These are phyloP conservation scores for Cephalopachus bancanus DNA, from an alignment of 2,797 vertebrate genomes.

Conservation along the genomic window DNA sequence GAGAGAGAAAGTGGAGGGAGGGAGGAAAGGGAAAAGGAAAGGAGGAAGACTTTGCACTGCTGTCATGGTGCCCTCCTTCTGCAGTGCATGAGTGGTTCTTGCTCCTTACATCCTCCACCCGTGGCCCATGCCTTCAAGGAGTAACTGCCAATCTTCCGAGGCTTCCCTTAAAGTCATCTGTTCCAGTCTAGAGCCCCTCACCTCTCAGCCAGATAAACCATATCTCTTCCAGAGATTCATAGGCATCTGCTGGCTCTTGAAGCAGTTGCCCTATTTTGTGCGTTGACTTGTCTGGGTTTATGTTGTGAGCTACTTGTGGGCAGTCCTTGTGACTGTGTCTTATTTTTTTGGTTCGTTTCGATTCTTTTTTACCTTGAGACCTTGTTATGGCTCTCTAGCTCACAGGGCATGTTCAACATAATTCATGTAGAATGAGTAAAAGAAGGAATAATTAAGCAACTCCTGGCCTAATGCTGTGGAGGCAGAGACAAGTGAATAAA, in stretches of 20 bases:
- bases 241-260: neutral
- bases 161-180: neutral
- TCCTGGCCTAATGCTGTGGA: neutral
- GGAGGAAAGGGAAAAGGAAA: too few species aligned
- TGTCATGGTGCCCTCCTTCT: neutral
- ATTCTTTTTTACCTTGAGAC: neutral
- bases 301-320: neutral
- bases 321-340: neutral
- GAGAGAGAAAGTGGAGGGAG: neutral
- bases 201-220: accelerated
- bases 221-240: neutral
- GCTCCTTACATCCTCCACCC: neutral
- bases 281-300: neutral
- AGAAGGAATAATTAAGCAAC: neutral
- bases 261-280: neutral
- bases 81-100: accelerated
- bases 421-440: neutral
- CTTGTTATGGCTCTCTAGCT: neutral
- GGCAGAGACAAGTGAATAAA: neutral
- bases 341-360: neutral
- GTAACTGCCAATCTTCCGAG: neutral
- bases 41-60: neutral
- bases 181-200: neutral
- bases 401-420: neutral
- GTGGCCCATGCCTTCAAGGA: neutral